Evolutionary conservation across 1,140 invertebrate species (phyloP).

Genomic region (Drusus annulatus): DNA sequence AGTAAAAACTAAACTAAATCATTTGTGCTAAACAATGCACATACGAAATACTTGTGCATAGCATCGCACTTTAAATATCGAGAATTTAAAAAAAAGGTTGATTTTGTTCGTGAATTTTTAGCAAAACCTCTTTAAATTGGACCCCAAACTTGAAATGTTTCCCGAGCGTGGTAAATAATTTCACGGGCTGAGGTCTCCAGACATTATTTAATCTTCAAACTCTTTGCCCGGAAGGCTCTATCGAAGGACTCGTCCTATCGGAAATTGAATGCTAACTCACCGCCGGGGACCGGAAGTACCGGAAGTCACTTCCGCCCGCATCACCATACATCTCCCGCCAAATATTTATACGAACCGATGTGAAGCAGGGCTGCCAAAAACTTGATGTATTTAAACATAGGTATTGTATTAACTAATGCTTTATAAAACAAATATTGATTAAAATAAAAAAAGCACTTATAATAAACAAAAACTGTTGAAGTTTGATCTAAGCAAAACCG

Average conservation of each 20-base stretch:
- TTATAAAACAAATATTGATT: too few species aligned
- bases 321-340: slow-evolving; percentile 32
- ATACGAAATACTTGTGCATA: too few species aligned
- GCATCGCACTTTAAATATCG: too few species aligned
- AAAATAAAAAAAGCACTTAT: too few species aligned
- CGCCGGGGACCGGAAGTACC: slow-evolving; percentile 15
- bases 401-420: too few species aligned
- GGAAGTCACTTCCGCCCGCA: slow-evolving; percentile 34
- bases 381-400: too few species aligned
- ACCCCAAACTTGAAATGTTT: background rate
- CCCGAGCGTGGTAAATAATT: background rate
- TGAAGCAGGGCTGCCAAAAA: background rate
- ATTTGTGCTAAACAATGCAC: too few species aligned
- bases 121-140: background rate
- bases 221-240: slow-evolving; percentile 36
- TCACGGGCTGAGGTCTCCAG: slow-evolving; percentile 9
- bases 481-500: too few species aligned
- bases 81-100: too few species aligned
- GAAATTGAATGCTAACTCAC: slow-evolving; percentile 49
- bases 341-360: slow-evolving; percentile 25
- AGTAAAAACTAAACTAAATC: too few species aligned
- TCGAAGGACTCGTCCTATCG: slow-evolving; percentile 28
- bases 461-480: too few species aligned
- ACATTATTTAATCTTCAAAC: slow-evolving; percentile 38
- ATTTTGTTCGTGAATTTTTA: too few species aligned